Percentiles rank a stretch among this genome's conserved stretches.
Conservation (phyloP, 2,113 vertebrate species). For the Macrotis lagotis region DNA sequence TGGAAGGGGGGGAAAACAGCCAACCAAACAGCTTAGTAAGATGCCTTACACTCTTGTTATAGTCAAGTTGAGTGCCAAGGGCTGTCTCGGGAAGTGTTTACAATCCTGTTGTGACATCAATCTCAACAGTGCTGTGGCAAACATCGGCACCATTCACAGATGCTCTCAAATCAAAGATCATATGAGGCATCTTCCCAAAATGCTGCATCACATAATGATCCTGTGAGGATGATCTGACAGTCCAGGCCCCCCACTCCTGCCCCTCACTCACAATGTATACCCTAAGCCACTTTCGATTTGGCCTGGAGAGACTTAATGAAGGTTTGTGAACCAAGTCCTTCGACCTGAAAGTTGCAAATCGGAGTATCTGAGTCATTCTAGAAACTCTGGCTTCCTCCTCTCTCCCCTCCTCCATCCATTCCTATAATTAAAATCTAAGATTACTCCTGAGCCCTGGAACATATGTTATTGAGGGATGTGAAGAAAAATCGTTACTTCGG, state of each 20-base stretch:
- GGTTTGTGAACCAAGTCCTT: background rate
- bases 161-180: slow-evolving; percentile 24
- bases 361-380: background rate
- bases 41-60: background rate
- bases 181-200: slow-evolving; percentile 8
- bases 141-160: background rate
- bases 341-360: slow-evolving; percentile 36
- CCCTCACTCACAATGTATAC: background rate
- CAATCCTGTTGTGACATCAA: background rate
- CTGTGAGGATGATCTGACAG: background rate
- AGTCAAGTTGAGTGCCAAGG: slow-evolving; percentile 6
- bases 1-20: background rate
- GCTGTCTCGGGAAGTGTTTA: slow-evolving; percentile 42
- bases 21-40: slow-evolving; percentile 38
- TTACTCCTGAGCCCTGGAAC: slow-evolving; percentile 11
- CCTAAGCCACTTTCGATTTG: background rate
- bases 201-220: background rate
- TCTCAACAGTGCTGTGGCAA: background rate
- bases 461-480: background rate
- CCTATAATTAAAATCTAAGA: slow-evolving; percentile 57
- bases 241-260: background rate
- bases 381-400: background rate
- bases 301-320: background rate
- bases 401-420: slow-evolving; percentile 38
- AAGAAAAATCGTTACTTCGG: background rate